Evolutionary conservation across 2,888 invertebrate genomes (phyloP), one percentile per base, ranked within the genome.

Genomic region (Electrophaes corylata): DNA sequence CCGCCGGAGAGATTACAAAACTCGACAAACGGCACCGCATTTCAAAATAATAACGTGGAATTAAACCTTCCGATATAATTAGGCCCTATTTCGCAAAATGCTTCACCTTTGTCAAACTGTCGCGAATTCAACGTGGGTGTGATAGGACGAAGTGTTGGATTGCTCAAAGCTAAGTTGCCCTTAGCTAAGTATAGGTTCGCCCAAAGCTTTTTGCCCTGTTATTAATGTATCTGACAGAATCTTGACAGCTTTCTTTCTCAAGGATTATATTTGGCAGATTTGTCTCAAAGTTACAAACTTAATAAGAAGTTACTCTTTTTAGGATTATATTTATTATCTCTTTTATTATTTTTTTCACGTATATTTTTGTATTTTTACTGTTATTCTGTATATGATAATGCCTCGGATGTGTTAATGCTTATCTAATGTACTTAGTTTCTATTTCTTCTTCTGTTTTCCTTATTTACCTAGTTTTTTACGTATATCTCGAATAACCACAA

Each of bases 61-160:
- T 45, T 56, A 59, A 57, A 53, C 56, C 57, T 31, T 48, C 49
- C 39, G 37, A 53, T 51, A 60, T 64, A 60, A 55, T 56, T 51
- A 60, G 29, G 19, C 54, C 40, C 10, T 37, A 52, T 52, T 50
- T 56, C 54, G 20, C 55, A 53, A 54, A 60, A 57, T 44, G 49
- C 48, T 33, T 39, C n/a, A 62, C 67, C 66, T 63, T 45, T 66
- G 66, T 68, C 66, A 63, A 63, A 54, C 57, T 45, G 53, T 59
- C 53, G 53, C 31, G 47, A 45, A 29, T 57, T 60, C 54, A 50
- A 60, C 54, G 64, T 63, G 65, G 62, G 58, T 53, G 46, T 54
- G 61, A 56, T 64, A 50, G 48, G 53, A 53, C 57, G 23, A 18
- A 40, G 57, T 53, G 50, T 57, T 39, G 46, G 45, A 47, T 57